Base-by-base conservation (phyloP, 2,797 vertebrate genomes). In the Numenius phaeopus region DNA sequence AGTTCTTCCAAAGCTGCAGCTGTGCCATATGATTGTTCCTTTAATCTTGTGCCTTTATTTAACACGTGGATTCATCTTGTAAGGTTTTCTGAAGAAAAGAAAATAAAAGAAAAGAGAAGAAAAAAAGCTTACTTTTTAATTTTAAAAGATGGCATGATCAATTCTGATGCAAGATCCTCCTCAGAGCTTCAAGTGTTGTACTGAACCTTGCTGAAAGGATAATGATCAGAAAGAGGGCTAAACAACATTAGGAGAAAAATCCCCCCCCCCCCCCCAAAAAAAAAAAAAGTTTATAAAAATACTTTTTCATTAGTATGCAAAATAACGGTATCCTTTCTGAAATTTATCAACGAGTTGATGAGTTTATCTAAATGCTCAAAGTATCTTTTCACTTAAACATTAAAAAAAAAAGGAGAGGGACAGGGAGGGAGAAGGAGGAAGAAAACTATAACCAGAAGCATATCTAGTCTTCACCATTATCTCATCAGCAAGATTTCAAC, bases 251-350 rank as follows among this genome's bases (percentile, higher is more conserved):
- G 23, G 5, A 64, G 27, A 77, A 77, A 70, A 57, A 55, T 30
- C 2, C 5, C 42, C 8, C 12, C 11, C 6, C 2, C 13, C 49
- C 49, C 49, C 6, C 11, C 5, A 5, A 11, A 7, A 32, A n/a
- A 32, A 55, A 55, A 57, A 22, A 34, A 30, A 11, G 9, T 11
- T 32, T 66, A 50, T 66, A 65, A 32, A 72, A 24, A 5, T 13
- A 30, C 2, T 37, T 55, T 76, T 57, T 58, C 11, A 22, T n/a
- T 69, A 50, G 11, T 24, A 50, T 15, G 17, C 5, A 61, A 69
- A 81, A 42, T 17, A 57, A n/a, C 5, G 30, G 12, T 27, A 47
- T 29, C 32, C 5, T 72, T 70, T 50, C 39, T 64, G 50, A 90
- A 83, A 57, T 57, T 37, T 27, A 64, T 16, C 22, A 49, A 8